Evolutionary conservation across 2,888 invertebrate genomes (phyloP).

Genomic region (Malacosoma neustria): DNA sequence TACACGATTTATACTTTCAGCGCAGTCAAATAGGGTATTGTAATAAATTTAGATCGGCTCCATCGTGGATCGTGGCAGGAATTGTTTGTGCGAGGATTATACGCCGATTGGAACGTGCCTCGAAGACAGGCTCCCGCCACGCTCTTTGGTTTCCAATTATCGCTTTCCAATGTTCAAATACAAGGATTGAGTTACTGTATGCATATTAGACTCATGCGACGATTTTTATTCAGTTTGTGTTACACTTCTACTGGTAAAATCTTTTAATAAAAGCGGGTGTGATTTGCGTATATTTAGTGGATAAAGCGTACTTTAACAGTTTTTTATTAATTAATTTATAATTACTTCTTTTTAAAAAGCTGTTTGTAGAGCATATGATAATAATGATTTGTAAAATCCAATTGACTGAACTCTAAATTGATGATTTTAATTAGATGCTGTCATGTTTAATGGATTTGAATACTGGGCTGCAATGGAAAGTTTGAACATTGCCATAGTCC

Average conservation of each 20-base stretch:
- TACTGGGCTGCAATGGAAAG: no score
- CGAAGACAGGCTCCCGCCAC: constrained; percentile 55
- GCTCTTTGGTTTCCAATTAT: constrained; percentile 71
- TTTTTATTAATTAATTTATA: no score
- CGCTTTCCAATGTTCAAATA: constrained; percentile 55
- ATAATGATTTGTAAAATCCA: no score
- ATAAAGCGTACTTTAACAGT: not conserved
- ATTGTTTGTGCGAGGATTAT: constrained; percentile 68
- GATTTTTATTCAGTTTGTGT: not conserved
- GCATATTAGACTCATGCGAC: constrained; percentile 37
- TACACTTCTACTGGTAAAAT: not conserved
- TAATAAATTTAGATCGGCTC: no score
- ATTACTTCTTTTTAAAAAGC: no score
- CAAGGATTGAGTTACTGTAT: constrained; percentile 50
- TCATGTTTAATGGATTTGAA: no score
- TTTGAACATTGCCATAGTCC: no score
- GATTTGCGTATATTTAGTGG: not conserved
- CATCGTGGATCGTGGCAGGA: constrained; percentile 67
- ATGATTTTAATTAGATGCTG: no score
- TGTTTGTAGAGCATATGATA: no score
- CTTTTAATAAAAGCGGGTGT: not conserved
- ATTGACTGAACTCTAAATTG: no score
- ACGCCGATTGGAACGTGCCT: constrained; percentile 71
- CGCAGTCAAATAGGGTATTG: no score
- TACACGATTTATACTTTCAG: no score